Percentiles rank a stretch among this genome's conserved stretches.
These are phyloP conservation scores for Rhogogaster chlorosoma DNA, from an alignment of 2,888 invertebrate species.

Conservation along the genomic window DNA sequence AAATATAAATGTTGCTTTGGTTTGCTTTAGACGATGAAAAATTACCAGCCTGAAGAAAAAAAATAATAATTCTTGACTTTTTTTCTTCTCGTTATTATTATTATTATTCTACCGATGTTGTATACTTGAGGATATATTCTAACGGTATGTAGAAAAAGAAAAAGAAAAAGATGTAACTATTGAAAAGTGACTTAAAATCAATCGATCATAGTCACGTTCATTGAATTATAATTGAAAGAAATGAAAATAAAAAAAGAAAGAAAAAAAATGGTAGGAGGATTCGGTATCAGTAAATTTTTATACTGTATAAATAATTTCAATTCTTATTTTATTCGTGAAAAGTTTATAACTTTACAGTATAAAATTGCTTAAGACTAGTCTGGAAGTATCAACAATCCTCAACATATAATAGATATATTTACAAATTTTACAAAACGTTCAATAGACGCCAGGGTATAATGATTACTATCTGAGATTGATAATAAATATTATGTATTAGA, in stretches of 20 bases:
- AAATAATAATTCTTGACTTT: not conserved
- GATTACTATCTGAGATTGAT: not conserved
- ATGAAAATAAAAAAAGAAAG: no score
- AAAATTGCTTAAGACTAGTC: not conserved
- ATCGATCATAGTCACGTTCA: not conserved
- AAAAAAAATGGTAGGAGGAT: not conserved
- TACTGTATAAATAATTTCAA: not conserved
- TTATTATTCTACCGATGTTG: conserved; percentile 58
- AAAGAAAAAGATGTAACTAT: conserved; percentile 60
- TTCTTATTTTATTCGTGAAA: not conserved
- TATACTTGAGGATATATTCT: conserved; percentile 65
- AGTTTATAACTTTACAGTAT: not conserved
- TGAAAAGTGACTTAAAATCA: conserved; percentile 56
- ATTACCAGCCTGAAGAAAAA: conserved; percentile 17
- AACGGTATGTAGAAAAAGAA: conserved; percentile 63
- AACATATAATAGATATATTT: not conserved
- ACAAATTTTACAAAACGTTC: not conserved
- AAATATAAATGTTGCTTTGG: conserved; percentile 65
- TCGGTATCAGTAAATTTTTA: not conserved
- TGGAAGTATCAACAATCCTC: not conserved
- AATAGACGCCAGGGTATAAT: not conserved
- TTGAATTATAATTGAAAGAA: not conserved
- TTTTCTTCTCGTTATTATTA: not conserved
- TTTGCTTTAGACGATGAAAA: conserved; percentile 61
- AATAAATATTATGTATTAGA: not conserved